Evolutionary conservation across 2,113 vertebrate species (phyloP).

Genomic region (Polypterus senegalus): DNA sequence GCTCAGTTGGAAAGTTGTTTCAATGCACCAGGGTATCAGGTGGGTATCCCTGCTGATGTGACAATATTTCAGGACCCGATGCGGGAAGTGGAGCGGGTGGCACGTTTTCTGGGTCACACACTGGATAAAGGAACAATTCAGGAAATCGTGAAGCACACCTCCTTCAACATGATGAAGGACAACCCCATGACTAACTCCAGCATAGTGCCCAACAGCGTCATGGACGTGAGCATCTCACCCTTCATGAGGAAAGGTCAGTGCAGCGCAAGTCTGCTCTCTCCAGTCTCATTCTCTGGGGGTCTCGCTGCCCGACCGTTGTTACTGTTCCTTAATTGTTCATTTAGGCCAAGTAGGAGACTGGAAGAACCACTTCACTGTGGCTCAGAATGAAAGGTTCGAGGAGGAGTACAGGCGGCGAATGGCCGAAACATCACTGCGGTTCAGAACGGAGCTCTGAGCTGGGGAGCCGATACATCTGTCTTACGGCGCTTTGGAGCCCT

Average conservation of each 20-base stretch:
- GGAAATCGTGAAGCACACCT: slow-evolving; percentile 14
- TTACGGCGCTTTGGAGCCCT: too few relatives aligned
- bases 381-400: slow-evolving; percentile 43
- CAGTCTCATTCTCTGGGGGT: too few relatives aligned
- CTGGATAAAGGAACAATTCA: slow-evolving; percentile 11
- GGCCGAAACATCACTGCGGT: too few relatives aligned
- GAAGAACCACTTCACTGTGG: slow-evolving; percentile 47
- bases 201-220: slow-evolving; percentile 4
- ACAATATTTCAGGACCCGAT: slow-evolving; percentile 9
- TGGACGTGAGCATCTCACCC: slow-evolving; percentile 42
- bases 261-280: too few relatives aligned
- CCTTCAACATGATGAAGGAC: slow-evolving; percentile 20
- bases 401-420: too few relatives aligned
- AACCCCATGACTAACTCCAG: slow-evolving; percentile 22
- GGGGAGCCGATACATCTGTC: too few relatives aligned
- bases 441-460: too few relatives aligned
- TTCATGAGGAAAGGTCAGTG: slow-evolving; percentile 54
- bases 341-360: slow-evolving; percentile 40
- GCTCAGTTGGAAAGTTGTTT: too few relatives aligned
- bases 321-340: too few relatives aligned
- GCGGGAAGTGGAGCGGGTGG: slow-evolving; percentile 18
- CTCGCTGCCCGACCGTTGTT: too few relatives aligned
- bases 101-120: slow-evolving; percentile 12
- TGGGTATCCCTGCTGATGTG: too few relatives aligned
- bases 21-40: too few relatives aligned